Base-by-base conservation (phyloP, 2,888 invertebrate genomes). In the Caenorhabditis sp. region DNA sequence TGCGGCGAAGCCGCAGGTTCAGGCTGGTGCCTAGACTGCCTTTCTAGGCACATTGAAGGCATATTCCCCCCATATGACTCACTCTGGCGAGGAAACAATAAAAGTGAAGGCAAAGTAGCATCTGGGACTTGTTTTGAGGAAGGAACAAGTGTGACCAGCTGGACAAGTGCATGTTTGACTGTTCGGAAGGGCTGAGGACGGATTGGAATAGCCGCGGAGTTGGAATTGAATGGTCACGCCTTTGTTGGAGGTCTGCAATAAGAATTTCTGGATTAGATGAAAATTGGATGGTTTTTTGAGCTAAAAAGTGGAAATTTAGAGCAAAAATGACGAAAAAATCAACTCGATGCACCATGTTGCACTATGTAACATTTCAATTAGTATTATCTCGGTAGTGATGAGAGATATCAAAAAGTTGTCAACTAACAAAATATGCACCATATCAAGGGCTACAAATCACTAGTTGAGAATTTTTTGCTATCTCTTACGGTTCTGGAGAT, bases 181-280 rank as follows among this genome's bases (percentile, higher is more conserved):
- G 47, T 83, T 82, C 1, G 86, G 86, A 40, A 86, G 78, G 6
- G 76, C 61, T 1, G 83, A 83, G 5, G 76, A 61, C 1, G 86
- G 84, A 44, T 86, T 83, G 9, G 80, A 71, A 24, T 83, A 86
- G 22, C 83, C 82, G 24, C 82, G 81, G 6, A 86, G 76, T 82
- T 86, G 86, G 70, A 86, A 85, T 60, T 85, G 84, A 50, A 86
- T 83, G 3, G 81, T 83, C 15, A 86, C 86, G 15, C 85, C 85
- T 40, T 60, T 58, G 44, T 56, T 68, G 6, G 61, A 51, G 18
- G 60, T n/a, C n/a, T 47, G n/a, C 65, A 20, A 51, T 18, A 18
- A 32, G 9, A 32, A 40, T 11, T 13, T 2, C 40, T 40, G 40
- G 13, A 40, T n/a, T n/a, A n/a, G n/a, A n/a, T n/a, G n/a, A n/a